A percentile compares a stretch with the other conserved stretches of the same genome.
Conservation (phyloP, 2,888 invertebrate genomes). For the Chymomyza amoena region DNA sequence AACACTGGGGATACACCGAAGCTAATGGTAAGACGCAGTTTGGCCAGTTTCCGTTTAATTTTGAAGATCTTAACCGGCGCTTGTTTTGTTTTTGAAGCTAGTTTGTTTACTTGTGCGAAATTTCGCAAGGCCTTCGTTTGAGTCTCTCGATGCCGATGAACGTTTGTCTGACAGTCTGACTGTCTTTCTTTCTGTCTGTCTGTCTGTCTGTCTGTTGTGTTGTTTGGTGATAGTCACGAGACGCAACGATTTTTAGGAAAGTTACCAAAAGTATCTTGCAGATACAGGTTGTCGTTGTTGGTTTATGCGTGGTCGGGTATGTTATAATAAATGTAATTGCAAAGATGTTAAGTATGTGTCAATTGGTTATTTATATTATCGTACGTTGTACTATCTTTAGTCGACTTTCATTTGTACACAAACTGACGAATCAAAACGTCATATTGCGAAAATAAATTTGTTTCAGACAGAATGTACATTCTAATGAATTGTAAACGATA, state of each 20-base stretch:
- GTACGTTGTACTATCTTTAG: neutral
- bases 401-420: neutral
- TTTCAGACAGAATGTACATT: slow-evolving; percentile 30
- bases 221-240: neutral
- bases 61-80: neutral
- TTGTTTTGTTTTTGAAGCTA: slow-evolving; percentile 52
- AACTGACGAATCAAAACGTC: slow-evolving; percentile 17
- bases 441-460: slow-evolving; percentile 11
- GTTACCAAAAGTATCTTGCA: neutral
- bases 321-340: neutral
- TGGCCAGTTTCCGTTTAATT: slow-evolving; percentile 23
- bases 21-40: slow-evolving; percentile 68
- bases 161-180: neutral
- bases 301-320: neutral
- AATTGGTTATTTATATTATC: neutral
- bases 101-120: slow-evolving; percentile 55
- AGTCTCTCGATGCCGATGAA: too few relatives aligned
- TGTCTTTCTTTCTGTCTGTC: too few relatives aligned
- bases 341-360: neutral
- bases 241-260: neutral
- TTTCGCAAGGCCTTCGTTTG: neutral
- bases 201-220: too few relatives aligned
- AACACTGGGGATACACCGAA: slow-evolving; percentile 73
- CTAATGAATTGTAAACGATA: slow-evolving; percentile 41
- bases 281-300: neutral